Conservation (phyloP, 2,888 invertebrate genomes). For the Hirtodrosophila alboralis region DNA sequence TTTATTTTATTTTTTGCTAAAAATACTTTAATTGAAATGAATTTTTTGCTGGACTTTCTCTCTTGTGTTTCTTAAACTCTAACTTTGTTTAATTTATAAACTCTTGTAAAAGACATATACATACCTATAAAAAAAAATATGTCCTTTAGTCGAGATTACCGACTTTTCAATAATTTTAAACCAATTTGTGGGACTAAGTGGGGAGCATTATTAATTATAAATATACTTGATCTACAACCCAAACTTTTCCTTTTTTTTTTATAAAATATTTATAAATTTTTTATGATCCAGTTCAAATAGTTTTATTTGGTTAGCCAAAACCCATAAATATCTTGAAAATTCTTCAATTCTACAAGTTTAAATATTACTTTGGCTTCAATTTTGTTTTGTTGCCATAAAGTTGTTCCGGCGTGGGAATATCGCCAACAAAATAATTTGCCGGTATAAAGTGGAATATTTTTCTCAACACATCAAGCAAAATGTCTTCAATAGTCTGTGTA, state of each 20-base stretch:
- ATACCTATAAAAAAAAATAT: too few species aligned
- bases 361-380: constrained; percentile 35
- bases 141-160: too few species aligned
- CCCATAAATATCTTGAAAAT: constrained; percentile 11
- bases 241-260: neutral
- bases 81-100: too few species aligned
- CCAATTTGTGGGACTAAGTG: too few species aligned
- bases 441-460: constrained; percentile 89
- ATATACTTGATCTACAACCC: too few species aligned
- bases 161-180: too few species aligned
- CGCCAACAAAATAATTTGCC: constrained; percentile 88
- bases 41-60: too few species aligned
- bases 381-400: constrained; percentile 76
- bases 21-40: too few species aligned
- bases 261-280: neutral
- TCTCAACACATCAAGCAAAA: constrained; percentile 88
- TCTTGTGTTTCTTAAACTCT: too few species aligned
- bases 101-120: too few species aligned
- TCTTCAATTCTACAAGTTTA: neutral
- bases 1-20: too few species aligned
- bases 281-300: neutral
- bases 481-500: constrained; percentile 89
- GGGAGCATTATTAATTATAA: too few species aligned
- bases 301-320: constrained; percentile 18
- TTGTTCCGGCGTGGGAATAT: constrained; percentile 85